Conservation (phyloP, 2,888 invertebrate species). For the Blomia tropicalis region DNA sequence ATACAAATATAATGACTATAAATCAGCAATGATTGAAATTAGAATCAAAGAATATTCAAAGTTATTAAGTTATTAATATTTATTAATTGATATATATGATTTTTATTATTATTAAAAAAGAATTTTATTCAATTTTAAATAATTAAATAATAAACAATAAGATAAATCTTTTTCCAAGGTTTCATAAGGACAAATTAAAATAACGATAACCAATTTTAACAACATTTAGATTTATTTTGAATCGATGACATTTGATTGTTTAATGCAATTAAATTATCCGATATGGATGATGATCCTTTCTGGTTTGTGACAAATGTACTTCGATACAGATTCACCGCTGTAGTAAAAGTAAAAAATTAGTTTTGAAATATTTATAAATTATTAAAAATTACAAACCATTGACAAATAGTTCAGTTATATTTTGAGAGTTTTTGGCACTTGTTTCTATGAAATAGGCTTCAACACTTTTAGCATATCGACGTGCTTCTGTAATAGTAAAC, state of each 20-base stretch:
- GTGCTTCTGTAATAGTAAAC: slow-evolving; percentile 31
- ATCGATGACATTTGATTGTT: neutral
- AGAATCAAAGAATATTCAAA: neutral
- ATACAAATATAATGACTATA: no score
- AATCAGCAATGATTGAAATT: no score
- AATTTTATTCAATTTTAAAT: neutral
- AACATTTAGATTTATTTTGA: neutral
- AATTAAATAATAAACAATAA: neutral
- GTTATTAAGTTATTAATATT: slow-evolving; percentile 12
- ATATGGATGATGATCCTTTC: neutral
- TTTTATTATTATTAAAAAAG: neutral
- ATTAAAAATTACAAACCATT: neutral
- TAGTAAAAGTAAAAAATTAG: neutral
- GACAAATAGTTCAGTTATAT: slow-evolving; percentile 35
- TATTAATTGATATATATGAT: neutral
- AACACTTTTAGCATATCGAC: slow-evolving; percentile 36
- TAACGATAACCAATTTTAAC: neutral
- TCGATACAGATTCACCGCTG: neutral
- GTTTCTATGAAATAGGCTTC: slow-evolving; percentile 38
- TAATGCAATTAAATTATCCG: neutral
- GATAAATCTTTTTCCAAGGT: neutral
- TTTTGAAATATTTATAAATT: neutral
- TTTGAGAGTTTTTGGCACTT: slow-evolving; percentile 37
- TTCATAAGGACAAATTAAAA: neutral
- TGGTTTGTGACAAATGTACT: neutral